Conservation (phyloP, 1,140 invertebrate genomes). For the Thalassaphorura encarpata region DNA sequence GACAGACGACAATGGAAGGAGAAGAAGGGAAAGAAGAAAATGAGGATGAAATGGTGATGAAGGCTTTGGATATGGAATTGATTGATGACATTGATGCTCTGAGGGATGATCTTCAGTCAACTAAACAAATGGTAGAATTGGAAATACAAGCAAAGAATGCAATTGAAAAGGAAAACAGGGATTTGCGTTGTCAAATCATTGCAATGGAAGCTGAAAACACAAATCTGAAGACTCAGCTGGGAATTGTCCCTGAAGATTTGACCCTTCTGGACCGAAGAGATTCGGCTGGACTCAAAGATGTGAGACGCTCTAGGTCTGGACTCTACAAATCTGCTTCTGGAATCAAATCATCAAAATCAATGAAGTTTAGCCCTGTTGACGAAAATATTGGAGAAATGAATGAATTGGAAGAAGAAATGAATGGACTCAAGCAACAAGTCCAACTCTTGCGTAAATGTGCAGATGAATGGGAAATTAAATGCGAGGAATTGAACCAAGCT, state of each 20-base stretch:
- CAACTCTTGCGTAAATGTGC: constrained; percentile 61
- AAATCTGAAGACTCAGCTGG: constrained; percentile 37
- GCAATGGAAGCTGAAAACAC: constrained; percentile 35
- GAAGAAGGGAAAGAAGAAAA: constrained; percentile 41
- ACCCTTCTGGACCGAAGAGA: constrained; percentile 23
- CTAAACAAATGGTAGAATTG: constrained; percentile 76
- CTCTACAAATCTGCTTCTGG: constrained; percentile 30
- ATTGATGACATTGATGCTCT: constrained; percentile 44
- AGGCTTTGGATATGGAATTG: constrained; percentile 49
- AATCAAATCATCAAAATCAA: constrained; percentile 30
- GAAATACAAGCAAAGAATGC: constrained; percentile 77
- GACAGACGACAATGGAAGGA: constrained; percentile 79
- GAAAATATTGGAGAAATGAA: constrained; percentile 38
- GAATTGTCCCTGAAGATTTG: constrained; percentile 33
- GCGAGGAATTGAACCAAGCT: constrained; percentile 58
- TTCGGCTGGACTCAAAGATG: constrained; percentile 23
- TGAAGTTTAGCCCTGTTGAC: constrained; percentile 40
- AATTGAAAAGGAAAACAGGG: constrained; percentile 72
- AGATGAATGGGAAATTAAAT: constrained; percentile 68
- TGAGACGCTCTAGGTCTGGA: constrained; percentile 27
- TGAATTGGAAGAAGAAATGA: constrained; percentile 37
- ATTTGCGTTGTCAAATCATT: constrained; percentile 47
- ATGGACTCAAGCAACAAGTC: constrained; percentile 54
- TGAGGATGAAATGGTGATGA: constrained; percentile 53
- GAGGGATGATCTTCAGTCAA: constrained; percentile 80